Base-by-base conservation (phyloP, 2,113 vertebrate species). In the Nicator chloris region DNA sequence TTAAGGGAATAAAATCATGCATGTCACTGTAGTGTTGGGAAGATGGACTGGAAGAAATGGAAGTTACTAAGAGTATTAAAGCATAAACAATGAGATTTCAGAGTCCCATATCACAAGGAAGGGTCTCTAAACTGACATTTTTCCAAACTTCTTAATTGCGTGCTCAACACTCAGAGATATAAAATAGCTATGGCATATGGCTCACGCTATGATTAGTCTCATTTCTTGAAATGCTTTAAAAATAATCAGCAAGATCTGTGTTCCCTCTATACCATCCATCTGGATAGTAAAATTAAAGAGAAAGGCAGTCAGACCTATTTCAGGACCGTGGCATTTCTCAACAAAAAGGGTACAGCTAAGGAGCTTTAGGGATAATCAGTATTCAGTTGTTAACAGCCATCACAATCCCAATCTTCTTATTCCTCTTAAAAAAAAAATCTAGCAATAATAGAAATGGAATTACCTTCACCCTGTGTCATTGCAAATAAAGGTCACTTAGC, bases 111-210 rank as follows among this genome's bases (percentile, higher is more conserved):
- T n/a, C 45, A 39, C 9, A 33, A 73, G 19, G 14, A 65, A 59
- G 19, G 6, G 4, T 61, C 35, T 54, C 28, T 24, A 66, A 59
- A 59, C 11, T 1, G 0, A 60, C 39, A 53, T 19, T 37, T 73
- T 40, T 10, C 31, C 8, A 1, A 49, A 72, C 15, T 76, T 68
- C 30, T 79, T 65, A 64, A 44, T 65, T 56, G 5, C 44, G n/a
- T 54, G 27, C 56, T 91, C 45, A 80, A 45, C 50, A 51, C 39
- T 4, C 59, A 47, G 61, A 54, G 47, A 23, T 92, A 70, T 80
- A 86, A 94, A 93, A 90, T 77, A 93, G 42, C 79, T 39, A 2
- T 47, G 56, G 72, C 92, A 87, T 95, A 77, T 79, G 82, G 66
- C 71, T 88, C 71, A 49, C 0, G 1, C 50, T 73, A 53, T 76